A percentile compares a stretch with the other conserved stretches of the same genome.
Conservation (phyloP, 2,113 vertebrate species). For the Tychaedon coryphoeus region DNA sequence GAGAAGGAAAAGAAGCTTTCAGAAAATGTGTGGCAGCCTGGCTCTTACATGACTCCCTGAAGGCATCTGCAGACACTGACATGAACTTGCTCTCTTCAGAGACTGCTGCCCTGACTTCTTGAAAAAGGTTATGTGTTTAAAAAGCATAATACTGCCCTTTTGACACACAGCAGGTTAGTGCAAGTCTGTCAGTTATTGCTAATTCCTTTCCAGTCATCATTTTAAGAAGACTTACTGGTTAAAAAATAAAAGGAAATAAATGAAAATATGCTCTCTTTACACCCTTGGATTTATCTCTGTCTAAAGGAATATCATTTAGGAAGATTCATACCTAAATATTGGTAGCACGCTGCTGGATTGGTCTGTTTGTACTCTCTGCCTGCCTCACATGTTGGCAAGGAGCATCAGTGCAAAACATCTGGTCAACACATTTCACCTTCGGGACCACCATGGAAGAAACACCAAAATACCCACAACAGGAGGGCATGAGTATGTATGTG, state of each 20-base stretch:
- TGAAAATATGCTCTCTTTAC: background rate
- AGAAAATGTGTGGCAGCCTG: background rate
- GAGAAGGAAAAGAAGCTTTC: background rate
- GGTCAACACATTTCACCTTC: background rate
- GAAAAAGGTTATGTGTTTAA: background rate
- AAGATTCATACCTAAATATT: background rate
- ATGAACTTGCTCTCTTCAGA: background rate
- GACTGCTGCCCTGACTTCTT: background rate
- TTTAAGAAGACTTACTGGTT: background rate
- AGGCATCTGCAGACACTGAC: background rate
- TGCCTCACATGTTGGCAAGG: background rate
- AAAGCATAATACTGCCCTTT: background rate
- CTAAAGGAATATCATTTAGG: background rate
- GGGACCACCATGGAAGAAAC: background rate
- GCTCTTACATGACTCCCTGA: background rate
- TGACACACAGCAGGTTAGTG: background rate
- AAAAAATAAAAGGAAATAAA: background rate
- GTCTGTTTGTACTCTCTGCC: background rate
- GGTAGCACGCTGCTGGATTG: background rate
- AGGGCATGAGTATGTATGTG: rapidly evolving
- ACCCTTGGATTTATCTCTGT: background rate
- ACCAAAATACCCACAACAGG: background rate
- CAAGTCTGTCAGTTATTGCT: background rate
- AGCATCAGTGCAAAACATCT: background rate
- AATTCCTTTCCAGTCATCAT: background rate